Conservation (phyloP, 92 coral and sea anemone genomes). For the Actinernus sp. region DNA sequence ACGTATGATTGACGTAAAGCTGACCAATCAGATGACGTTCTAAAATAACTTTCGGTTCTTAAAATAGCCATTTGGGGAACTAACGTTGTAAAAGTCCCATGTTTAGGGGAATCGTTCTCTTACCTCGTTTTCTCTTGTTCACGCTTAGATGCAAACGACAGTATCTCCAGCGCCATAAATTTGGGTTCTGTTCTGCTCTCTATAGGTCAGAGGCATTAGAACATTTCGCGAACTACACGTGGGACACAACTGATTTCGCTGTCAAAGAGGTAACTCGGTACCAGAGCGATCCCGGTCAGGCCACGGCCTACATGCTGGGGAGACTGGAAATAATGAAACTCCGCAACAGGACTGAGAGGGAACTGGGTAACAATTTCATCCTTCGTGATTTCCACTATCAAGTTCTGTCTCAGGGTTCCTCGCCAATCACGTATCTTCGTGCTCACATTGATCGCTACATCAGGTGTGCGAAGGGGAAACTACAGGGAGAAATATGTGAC, state of each 20-base stretch:
- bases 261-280: conserved; percentile 95
- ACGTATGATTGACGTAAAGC: too few species aligned
- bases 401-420: conserved; percentile 91
- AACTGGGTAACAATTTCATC: conserved; percentile 67
- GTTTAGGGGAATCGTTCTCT: too few species aligned
- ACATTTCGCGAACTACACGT: conserved; percentile 68
- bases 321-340: conserved; percentile 84
- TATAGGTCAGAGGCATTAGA: conserved; percentile 77
- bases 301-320: conserved; percentile 98
- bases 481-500: too few species aligned
- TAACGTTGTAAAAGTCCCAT: too few species aligned
- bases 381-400: conserved; percentile 95
- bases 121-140: too few species aligned
- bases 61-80: too few species aligned
- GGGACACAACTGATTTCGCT: conserved; percentile 95
- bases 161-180: too few species aligned
- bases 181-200: background rate
- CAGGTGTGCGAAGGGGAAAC: conserved; percentile 52
- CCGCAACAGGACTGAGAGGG: conserved; percentile 78
- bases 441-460: conserved; percentile 87
- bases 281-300: conserved; percentile 98
- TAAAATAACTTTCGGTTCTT: too few species aligned
- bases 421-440: conserved; percentile 77
- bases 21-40: too few species aligned
- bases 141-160: too few species aligned